Evolutionary conservation across 2,888 invertebrate genomes (phyloP).

Genomic region (Crocallis elinguaria): DNA sequence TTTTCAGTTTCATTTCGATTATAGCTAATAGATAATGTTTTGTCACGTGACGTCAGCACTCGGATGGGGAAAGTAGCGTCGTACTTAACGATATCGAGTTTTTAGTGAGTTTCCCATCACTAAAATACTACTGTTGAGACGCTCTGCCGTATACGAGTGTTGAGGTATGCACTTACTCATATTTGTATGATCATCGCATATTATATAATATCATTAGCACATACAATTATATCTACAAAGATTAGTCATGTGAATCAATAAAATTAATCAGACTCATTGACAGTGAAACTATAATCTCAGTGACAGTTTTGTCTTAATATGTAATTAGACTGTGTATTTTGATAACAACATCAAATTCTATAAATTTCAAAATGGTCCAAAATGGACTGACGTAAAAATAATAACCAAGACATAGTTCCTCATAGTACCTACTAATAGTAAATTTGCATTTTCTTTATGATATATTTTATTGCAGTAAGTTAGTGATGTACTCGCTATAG

Average conservation of each 20-base stretch:
- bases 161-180: constrained; percentile 36
- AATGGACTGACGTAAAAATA: constrained; percentile 61
- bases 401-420: constrained; percentile 83
- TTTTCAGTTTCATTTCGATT: constrained; percentile 52
- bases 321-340: constrained; percentile 74
- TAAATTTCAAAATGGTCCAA: constrained; percentile 57
- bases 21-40: constrained; percentile 52
- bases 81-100: constrained; percentile 29
- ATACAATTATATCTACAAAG: constrained; percentile 50
- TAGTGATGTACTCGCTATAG: constrained; percentile 74
- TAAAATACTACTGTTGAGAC: constrained; percentile 1
- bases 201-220: constrained; percentile 52
- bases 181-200: constrained; percentile 53
- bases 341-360: constrained; percentile 79
- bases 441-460: constrained; percentile 81
- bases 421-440: constrained; percentile 84
- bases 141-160: constrained; percentile 29
- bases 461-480: constrained; percentile 78
- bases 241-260: constrained; percentile 45
- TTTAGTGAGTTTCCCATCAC: constrained; percentile 15
- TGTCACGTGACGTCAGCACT: constrained; percentile 39
- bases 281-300: constrained; percentile 66
- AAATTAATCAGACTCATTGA: constrained; percentile 38
- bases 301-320: constrained; percentile 61
- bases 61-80: constrained; percentile 41